phyloP scores from a whole-genome alignment of 2,113 vertebrate genomes.

The Vulpes vulpes region DNA sequence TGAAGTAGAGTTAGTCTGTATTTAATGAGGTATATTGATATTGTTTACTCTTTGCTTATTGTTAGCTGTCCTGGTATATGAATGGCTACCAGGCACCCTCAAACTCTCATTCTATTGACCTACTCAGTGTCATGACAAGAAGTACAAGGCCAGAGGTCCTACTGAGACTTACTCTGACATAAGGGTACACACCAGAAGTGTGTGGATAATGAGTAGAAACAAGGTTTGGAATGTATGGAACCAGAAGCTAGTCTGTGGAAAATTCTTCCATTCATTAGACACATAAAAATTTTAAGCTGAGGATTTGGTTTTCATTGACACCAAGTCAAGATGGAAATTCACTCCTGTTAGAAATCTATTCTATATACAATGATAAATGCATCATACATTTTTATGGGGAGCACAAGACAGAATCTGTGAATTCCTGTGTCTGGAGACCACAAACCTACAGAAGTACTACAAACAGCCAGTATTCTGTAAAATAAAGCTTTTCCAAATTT shows the following conservation, averaged over 20 bases:
- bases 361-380: slow-evolving; percentile 15
- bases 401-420: neutral
- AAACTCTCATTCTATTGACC: neutral
- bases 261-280: slow-evolving; percentile 57
- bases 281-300: slow-evolving; percentile 47
- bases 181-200: neutral
- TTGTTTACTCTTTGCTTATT: neutral
- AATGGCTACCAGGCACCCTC: neutral
- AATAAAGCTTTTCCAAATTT: neutral
- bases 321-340: slow-evolving; percentile 60
- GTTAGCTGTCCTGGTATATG: neutral
- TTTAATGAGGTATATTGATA: neutral
- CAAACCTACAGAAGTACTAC: neutral
- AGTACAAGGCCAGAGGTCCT: neutral
- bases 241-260: slow-evolving; percentile 42
- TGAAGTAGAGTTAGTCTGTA: neutral
- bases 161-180: neutral
- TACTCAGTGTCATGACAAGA: neutral
- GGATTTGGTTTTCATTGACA: slow-evolving; percentile 47
- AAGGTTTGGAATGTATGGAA: neutral
- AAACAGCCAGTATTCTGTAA: neutral
- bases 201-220: neutral
- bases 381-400: neutral
- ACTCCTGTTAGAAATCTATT: slow-evolving; percentile 39
- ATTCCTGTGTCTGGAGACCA: neutral